Conservation (phyloP, 2,113 vertebrate genomes). For the Prunella himalayana region DNA sequence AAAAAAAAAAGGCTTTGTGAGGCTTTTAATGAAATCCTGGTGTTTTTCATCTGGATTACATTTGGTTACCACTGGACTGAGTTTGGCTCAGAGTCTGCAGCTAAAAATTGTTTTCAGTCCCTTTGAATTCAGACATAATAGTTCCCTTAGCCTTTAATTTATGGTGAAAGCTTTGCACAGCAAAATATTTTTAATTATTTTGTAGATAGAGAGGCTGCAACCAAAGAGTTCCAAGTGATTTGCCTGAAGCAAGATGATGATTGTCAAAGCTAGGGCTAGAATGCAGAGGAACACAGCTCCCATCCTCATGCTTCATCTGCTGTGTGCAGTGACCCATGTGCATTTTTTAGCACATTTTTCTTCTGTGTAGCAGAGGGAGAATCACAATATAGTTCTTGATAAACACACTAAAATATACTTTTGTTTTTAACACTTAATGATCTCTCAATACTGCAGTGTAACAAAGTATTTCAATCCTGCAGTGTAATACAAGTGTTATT, state of each 20-base stretch:
- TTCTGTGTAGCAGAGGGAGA: not conserved
- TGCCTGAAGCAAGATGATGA: slow-evolving; percentile 23
- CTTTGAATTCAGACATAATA: not conserved
- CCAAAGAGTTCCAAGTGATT: not conserved
- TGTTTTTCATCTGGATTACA: not conserved
- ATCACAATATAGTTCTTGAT: not conserved
- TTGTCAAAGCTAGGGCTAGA: not conserved
- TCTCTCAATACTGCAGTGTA: not conserved
- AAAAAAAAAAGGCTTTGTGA: not conserved
- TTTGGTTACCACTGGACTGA: not conserved
- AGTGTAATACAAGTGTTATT: not conserved
- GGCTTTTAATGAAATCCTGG: not conserved
- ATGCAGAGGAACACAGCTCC: not conserved
- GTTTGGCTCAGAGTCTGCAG: not conserved
- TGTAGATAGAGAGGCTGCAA: not conserved
- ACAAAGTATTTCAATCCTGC: not conserved
- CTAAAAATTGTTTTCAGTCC: not conserved
- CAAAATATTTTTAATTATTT: slow-evolving; percentile 24
- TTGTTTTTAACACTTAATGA: not conserved
- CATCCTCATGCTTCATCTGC: slow-evolving; percentile 14
- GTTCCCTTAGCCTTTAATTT: not conserved
- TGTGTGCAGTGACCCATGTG: not conserved
- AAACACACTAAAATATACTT: not conserved
- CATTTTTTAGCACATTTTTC: not conserved
- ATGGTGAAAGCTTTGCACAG: not conserved